Conservation (phyloP, 2,888 invertebrate species). For the Thumatha senex region DNA sequence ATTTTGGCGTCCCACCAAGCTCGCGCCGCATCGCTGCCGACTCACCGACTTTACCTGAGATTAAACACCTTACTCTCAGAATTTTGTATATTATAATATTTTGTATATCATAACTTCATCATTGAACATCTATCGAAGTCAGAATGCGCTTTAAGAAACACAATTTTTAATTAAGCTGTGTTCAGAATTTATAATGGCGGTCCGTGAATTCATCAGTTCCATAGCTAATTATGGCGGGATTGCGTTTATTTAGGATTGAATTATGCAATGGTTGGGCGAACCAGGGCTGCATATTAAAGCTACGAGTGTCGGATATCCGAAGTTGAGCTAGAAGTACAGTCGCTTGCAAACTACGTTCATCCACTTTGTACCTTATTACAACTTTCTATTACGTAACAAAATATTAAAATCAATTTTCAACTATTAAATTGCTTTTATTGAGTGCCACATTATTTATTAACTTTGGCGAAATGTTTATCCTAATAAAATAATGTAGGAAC, state of each 20-base stretch:
- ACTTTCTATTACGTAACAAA: background rate
- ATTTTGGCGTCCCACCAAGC: constrained; percentile 62
- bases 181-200: constrained; percentile 55
- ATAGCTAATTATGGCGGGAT: constrained; percentile 73
- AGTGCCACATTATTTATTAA: background rate
- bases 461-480: background rate
- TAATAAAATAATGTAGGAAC: too few relatives aligned
- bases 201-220: constrained; percentile 71
- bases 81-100: constrained; percentile 26
- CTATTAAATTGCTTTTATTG: background rate
- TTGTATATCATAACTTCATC: constrained; percentile 24
- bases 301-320: constrained; percentile 77
- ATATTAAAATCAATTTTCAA: background rate
- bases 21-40: background rate
- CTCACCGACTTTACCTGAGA: constrained; percentile 57
- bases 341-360: constrained; percentile 25
- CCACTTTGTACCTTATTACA: background rate
- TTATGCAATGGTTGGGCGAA: constrained; percentile 63
- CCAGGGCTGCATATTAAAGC: constrained; percentile 65
- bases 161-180: constrained; percentile 64
- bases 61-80: constrained; percentile 49
- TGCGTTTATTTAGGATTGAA: constrained; percentile 75
- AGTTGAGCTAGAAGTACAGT: constrained; percentile 64
- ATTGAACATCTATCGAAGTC: constrained; percentile 35
- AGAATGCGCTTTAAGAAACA: constrained; percentile 48